Evolutionary conservation across 2,888 invertebrate genomes (phyloP).

Genomic region (Sarcophaga carnaria): DNA sequence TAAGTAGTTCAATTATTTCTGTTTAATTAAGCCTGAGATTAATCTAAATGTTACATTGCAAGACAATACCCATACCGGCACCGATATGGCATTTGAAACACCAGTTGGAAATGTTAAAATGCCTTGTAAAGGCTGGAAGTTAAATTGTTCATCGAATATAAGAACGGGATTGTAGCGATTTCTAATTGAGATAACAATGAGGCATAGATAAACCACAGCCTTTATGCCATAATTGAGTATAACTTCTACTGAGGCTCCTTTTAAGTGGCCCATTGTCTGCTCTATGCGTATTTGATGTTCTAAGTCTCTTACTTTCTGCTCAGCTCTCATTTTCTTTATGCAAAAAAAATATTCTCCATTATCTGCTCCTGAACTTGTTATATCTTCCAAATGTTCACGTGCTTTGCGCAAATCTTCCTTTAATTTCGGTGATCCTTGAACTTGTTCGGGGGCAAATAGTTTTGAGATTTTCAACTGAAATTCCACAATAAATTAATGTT

Average conservation of each 20-base stretch:
- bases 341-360: slow-evolving; percentile 75
- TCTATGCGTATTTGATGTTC: slow-evolving; percentile 71
- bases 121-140: slow-evolving; percentile 82
- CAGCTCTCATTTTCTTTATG: slow-evolving; percentile 77
- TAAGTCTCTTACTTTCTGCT: slow-evolving; percentile 73
- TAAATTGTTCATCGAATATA: slow-evolving; percentile 80
- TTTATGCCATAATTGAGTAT: slow-evolving; percentile 80
- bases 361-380: slow-evolving; percentile 71
- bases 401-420: slow-evolving; percentile 72
- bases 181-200: slow-evolving; percentile 80
- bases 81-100: slow-evolving; percentile 82
- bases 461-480: slow-evolving; percentile 67
- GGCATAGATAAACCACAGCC: slow-evolving; percentile 77
- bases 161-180: slow-evolving; percentile 82
- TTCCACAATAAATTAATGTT: neutral
- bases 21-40: slow-evolving; percentile 73
- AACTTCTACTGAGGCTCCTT: slow-evolving; percentile 74
- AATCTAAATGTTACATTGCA: slow-evolving; percentile 81
- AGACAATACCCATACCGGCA: slow-evolving; percentile 83
- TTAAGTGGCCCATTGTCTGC: slow-evolving; percentile 71
- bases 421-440: slow-evolving; percentile 49
- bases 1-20: slow-evolving; percentile 64
- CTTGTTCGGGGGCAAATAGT: slow-evolving; percentile 50
- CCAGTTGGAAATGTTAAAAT: slow-evolving; percentile 83
- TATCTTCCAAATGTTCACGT: slow-evolving; percentile 72